Conservation (phyloP, 2,888 invertebrate species). For the Tinea pellionella region DNA sequence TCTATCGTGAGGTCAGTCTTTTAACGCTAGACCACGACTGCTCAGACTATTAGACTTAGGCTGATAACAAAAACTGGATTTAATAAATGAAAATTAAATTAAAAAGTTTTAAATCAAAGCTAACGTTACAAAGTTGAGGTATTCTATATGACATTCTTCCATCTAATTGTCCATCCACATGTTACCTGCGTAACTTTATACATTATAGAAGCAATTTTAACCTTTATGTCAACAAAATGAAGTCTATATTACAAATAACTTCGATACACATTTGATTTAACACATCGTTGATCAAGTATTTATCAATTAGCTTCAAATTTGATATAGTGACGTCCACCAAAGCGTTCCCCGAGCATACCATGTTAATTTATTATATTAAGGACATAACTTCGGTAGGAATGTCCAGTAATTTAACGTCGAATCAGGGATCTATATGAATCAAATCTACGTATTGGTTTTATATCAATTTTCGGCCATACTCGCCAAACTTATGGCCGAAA, state of each 20-base stretch:
- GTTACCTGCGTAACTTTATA: neutral
- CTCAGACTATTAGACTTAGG: too few species aligned
- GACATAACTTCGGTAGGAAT: slow-evolving; percentile 7
- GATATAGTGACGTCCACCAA: slow-evolving; percentile 46
- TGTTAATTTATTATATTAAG: slow-evolving; percentile 11
- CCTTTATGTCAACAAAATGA: neutral
- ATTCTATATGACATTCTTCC: slow-evolving; percentile 1
- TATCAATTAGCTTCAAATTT: slow-evolving; percentile 60
- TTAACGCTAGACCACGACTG: too few species aligned
- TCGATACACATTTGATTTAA: slow-evolving; percentile 55
- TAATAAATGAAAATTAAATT: too few species aligned
- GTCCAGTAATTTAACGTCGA: neutral
- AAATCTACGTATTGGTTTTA: too few species aligned
- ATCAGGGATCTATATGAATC: neutral
- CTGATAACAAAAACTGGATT: too few species aligned
- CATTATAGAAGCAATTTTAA: neutral
- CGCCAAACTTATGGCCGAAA: too few species aligned
- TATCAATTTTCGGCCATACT: too few species aligned
- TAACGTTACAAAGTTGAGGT: neutral
- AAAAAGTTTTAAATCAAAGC: neutral
- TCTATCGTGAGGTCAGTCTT: too few species aligned
- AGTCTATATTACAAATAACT: neutral
- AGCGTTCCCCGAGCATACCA: slow-evolving; percentile 2
- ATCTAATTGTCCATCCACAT: neutral
- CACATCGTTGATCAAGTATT: slow-evolving; percentile 61